Evolutionary conservation across 2,888 invertebrate genomes (phyloP).

Genomic region (Scotopteryx bipunctaria): DNA sequence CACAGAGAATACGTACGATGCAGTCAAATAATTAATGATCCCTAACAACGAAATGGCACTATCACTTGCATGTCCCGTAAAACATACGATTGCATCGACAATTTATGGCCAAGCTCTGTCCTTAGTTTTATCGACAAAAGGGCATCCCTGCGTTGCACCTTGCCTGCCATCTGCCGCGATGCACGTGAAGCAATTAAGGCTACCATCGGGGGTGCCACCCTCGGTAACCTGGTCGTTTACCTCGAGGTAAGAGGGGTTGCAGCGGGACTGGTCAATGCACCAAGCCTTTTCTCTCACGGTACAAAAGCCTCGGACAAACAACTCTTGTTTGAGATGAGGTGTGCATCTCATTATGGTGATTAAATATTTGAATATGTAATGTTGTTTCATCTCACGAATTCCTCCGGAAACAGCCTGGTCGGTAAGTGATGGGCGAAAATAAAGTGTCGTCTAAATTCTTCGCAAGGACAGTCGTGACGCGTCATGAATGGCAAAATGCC

Average conservation of each 20-base stretch:
- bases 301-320: constrained; percentile 38
- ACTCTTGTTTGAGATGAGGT: constrained; percentile 22
- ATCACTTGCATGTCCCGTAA: constrained; percentile 15
- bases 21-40: constrained; percentile 8
- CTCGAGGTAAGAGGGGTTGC: constrained; percentile 64
- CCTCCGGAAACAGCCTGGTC: background rate
- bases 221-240: constrained; percentile 75
- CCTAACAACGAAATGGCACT: constrained; percentile 12
- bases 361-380: constrained; percentile 26
- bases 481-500: constrained; percentile 19
- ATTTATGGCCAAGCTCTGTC: constrained; percentile 35
- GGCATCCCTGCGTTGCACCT: constrained; percentile 77
- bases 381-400: constrained; percentile 8
- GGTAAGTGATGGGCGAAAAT: background rate
- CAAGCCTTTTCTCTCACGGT: constrained; percentile 53
- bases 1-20: background rate
- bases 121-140: constrained; percentile 65
- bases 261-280: constrained; percentile 69
- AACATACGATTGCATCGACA: constrained; percentile 31
- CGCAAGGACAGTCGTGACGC: constrained; percentile 17
- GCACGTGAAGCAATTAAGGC: constrained; percentile 79
- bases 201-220: constrained; percentile 77
- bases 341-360: constrained; percentile 27
- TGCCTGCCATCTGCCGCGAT: constrained; percentile 78
- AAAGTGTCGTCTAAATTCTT: constrained; percentile 16